A percentile compares a stretch with the other conserved stretches of the same genome.
phyloP scores from a whole-genome alignment of 2,113 vertebrate species.

The Octodon degus region DNA sequence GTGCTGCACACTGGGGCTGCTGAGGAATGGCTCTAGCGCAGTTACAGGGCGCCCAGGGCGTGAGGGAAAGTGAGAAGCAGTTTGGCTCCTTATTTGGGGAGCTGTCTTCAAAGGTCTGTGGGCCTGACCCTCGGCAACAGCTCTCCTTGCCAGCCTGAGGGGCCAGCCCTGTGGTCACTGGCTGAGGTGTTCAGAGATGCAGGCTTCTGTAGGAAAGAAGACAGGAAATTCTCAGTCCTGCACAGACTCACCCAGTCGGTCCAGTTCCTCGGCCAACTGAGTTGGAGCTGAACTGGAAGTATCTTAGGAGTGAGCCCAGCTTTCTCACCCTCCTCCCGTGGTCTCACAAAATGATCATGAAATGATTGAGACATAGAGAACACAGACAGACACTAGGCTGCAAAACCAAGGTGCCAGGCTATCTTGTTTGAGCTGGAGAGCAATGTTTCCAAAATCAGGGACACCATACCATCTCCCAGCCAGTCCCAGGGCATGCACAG shows the following conservation, averaged over 20 bases:
- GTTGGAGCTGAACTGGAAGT: background rate
- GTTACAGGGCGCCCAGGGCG: background rate
- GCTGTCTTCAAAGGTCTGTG: background rate
- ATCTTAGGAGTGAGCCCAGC: background rate
- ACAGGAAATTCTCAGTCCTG: background rate
- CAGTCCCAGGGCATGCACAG: background rate
- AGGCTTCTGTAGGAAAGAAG: background rate
- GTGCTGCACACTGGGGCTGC: conserved; percentile 55
- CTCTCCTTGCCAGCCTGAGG: background rate
- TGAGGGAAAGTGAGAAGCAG: conserved; percentile 60
- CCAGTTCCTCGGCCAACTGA: background rate
- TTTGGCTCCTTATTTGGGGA: conserved; percentile 68
- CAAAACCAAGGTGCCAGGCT: background rate
- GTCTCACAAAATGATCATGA: conserved; percentile 13
- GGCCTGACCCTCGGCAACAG: background rate
- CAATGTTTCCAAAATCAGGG: background rate
- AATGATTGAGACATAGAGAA: background rate
- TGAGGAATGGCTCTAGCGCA: conserved; percentile 50
- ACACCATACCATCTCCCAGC: background rate
- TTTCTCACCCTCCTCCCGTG: background rate
- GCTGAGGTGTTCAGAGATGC: background rate
- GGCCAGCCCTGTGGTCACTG: background rate
- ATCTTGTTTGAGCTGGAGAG: background rate
- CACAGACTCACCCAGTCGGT: background rate
- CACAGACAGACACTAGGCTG: background rate